Evolutionary conservation across 23 tunicate species (phyloP), one percentile per base, ranked within the genome.

Genomic region (Trididemnum nubilum): DNA sequence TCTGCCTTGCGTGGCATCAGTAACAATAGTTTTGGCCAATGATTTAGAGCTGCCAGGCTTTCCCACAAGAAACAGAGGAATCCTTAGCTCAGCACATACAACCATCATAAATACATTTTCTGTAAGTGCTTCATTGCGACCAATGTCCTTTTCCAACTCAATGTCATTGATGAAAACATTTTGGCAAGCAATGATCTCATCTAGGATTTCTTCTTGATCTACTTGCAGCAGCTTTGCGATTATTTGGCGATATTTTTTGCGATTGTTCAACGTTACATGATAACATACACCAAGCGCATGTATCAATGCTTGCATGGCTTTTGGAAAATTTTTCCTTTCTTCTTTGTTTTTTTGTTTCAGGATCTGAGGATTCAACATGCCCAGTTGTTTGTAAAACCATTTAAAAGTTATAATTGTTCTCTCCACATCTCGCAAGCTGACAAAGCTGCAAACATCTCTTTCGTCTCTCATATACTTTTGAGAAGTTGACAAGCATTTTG

Each of bases 31-130:
- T n/a, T n/a, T n/a, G n/a, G n/a, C n/a, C n/a, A n/a, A n/a, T n/a
- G n/a, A n/a, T n/a, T n/a, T n/a, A n/a, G n/a, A n/a, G n/a, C n/a
- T n/a, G n/a, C n/a, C n/a, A n/a, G n/a, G n/a, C n/a, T n/a, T n/a
- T 31, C 90, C 90, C 34, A 86, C 90, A 1, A 86, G 84, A 52
- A 86, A 86, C 12, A 86, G 74, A 27, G 90, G 90, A 66, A 86
- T 86, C 34, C 90, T 65, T 73, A 86, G 70, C 37, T 86, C 90
- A 33, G 84, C n/a, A n/a, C n/a, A n/a, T n/a, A n/a, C n/a, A n/a
- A n/a, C n/a, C n/a, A n/a, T n/a, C n/a, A n/a, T n/a, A 51, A 78
- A 86, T 0, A 86, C 90, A 52, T 86, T 86, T 86, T 86, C 90
- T 34, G 80, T 79, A 59, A 86, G 54, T 2, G 90, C 90, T 57